Conservation (phyloP, 2,113 vertebrate species). For the Hypocryptadius cinnamomeus region DNA sequence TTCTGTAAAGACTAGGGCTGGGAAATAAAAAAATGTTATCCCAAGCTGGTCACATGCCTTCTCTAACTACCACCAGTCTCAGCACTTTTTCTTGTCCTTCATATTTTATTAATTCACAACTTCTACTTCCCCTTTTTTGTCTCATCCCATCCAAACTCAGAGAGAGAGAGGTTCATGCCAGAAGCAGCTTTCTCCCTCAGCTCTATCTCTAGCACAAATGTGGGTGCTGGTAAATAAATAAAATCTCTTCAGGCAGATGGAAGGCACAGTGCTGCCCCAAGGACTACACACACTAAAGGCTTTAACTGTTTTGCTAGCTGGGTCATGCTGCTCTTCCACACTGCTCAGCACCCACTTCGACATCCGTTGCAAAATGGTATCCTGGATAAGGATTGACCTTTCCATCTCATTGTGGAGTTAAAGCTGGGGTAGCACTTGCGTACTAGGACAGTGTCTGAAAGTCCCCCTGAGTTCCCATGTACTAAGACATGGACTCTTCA, state of each 20-base stretch:
- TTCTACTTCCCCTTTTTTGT: background rate
- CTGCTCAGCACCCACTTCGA: background rate
- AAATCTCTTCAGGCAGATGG: background rate
- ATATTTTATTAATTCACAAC: background rate
- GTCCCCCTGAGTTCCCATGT: background rate
- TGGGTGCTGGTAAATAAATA: background rate
- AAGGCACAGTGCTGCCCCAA: background rate
- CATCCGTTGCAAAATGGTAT: background rate
- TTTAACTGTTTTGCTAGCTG: background rate
- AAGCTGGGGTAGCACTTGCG: rapidly evolving
- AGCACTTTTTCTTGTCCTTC: background rate
- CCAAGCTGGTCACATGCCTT: background rate
- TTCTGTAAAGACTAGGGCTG: background rate
- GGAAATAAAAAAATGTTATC: background rate
- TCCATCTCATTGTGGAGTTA: background rate
- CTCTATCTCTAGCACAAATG: background rate
- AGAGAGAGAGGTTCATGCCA: background rate
- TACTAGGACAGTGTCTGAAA: background rate
- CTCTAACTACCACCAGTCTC: background rate
- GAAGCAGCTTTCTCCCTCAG: background rate
- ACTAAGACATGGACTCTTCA: background rate
- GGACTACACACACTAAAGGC: background rate
- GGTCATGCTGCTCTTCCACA: background rate
- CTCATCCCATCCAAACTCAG: background rate
- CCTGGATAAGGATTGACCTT: background rate